A percentile compares a stretch with the other conserved stretches of the same genome.
phyloP scores from a whole-genome alignment of 2,113 vertebrate genomes.

The Siphamia tubifer region DNA sequence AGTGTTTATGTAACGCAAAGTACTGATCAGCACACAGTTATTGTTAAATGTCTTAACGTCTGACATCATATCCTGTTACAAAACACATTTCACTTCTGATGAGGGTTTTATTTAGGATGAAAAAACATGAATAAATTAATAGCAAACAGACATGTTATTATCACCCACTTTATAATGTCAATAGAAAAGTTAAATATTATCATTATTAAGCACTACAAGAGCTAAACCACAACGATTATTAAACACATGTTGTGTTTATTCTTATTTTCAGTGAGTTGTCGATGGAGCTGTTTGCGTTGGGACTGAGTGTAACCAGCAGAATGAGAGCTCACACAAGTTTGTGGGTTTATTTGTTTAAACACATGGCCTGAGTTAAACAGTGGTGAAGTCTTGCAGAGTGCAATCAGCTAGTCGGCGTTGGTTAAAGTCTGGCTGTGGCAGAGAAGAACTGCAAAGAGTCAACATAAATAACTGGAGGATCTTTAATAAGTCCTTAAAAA shows the following conservation, averaged over 20 bases:
- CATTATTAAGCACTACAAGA: no score
- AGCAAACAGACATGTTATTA: no score
- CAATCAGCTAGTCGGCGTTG: background rate
- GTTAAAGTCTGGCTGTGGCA: background rate
- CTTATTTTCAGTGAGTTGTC: background rate
- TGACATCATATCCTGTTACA: background rate
- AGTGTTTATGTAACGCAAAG: background rate
- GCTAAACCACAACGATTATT: slow-evolving; percentile 2
- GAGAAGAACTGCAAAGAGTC: no score
- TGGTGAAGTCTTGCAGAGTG: background rate
- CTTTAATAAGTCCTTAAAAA: slow-evolving; percentile 23
- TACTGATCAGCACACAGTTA: background rate
- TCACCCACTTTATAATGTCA: no score
- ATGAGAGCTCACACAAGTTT: background rate
- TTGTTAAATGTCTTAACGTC: background rate
- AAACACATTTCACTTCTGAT: background rate
- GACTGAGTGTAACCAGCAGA: background rate
- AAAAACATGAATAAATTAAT: background rate
- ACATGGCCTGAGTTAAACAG: slow-evolving; percentile 4
- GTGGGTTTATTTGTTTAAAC: background rate
- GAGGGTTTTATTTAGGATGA: background rate
- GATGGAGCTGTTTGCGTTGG: slow-evolving; percentile 17
- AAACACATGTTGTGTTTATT: background rate
- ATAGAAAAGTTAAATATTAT: no score
- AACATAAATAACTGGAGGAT: background rate